phyloP scores from a whole-genome alignment of 2,888 invertebrate genomes.

The Fragum sueziense region DNA sequence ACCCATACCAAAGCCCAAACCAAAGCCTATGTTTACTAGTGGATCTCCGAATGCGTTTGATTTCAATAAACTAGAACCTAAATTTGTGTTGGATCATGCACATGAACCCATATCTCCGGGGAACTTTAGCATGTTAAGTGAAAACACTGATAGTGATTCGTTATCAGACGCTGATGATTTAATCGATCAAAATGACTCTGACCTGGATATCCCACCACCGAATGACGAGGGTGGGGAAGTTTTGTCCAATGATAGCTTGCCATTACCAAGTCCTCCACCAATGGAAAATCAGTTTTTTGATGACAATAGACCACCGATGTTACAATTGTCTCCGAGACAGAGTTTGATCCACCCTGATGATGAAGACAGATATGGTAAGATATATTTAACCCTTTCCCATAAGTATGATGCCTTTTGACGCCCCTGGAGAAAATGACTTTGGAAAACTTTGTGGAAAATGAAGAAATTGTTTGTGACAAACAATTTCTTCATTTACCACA shows the following conservation, averaged over 20 bases:
- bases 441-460: neutral
- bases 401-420: neutral
- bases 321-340: constrained; percentile 55
- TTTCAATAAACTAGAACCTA: constrained; percentile 45
- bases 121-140: constrained; percentile 67
- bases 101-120: constrained; percentile 52
- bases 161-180: constrained; percentile 54
- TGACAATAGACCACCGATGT: constrained; percentile 51
- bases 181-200: constrained; percentile 68
- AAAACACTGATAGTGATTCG: constrained; percentile 71
- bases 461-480: neutral
- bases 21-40: constrained; percentile 53
- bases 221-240: constrained; percentile 64
- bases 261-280: constrained; percentile 69
- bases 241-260: constrained; percentile 70
- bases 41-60: constrained; percentile 59
- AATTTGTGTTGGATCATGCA: constrained; percentile 12
- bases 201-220: constrained; percentile 69
- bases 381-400: neutral
- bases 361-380: constrained; percentile 51
- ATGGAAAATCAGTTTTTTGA: constrained; percentile 58
- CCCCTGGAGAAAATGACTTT: neutral
- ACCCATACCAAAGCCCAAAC: constrained; percentile 48
- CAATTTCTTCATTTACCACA: neutral
- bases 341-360: constrained; percentile 45